Percentiles rank a stretch among this genome's conserved stretches.
Conservation (phyloP, 2,113 vertebrate genomes). For the Xenopus borealis region DNA sequence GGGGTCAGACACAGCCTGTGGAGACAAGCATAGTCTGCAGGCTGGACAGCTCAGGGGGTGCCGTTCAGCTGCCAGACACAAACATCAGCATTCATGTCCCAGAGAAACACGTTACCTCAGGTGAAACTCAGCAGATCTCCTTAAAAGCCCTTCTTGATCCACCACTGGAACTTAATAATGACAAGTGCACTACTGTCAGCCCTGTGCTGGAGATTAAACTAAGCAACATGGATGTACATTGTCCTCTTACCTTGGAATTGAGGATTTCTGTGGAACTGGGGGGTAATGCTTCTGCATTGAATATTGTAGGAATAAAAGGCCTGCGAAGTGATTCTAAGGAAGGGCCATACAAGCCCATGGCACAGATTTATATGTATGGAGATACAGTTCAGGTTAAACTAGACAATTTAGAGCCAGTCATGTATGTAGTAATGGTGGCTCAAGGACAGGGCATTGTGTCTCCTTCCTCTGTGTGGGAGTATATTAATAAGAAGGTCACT, state of each 20-base stretch:
- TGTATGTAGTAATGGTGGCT: constrained; percentile 83
- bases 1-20: constrained; percentile 93
- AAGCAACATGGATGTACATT: constrained; percentile 88
- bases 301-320: constrained; percentile 75
- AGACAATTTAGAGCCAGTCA: constrained; percentile 89
- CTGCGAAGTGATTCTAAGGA: constrained; percentile 86
- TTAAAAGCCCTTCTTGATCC: constrained; percentile 89
- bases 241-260: constrained; percentile 80
- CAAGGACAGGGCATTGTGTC: constrained; percentile 73
- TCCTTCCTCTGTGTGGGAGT: constrained; percentile 88
- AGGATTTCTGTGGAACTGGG: constrained; percentile 86
- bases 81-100: constrained; percentile 85
- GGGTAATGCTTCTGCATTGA: constrained; percentile 66
- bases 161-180: constrained; percentile 86
- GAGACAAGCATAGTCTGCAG: constrained; percentile 90
- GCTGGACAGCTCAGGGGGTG: constrained; percentile 84
- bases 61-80: constrained; percentile 88
- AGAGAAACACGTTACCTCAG: constrained; percentile 79
- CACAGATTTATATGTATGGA: constrained; percentile 72
- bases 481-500: constrained; percentile 86
- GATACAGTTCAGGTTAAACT: constrained; percentile 85
- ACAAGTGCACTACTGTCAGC: constrained; percentile 84
- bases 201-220: constrained; percentile 92
- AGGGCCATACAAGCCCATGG: constrained; percentile 76
- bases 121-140: constrained; percentile 89